Evolutionary conservation across 1,140 invertebrate genomes (phyloP).

Genomic region (Steinernema khuongi): DNA sequence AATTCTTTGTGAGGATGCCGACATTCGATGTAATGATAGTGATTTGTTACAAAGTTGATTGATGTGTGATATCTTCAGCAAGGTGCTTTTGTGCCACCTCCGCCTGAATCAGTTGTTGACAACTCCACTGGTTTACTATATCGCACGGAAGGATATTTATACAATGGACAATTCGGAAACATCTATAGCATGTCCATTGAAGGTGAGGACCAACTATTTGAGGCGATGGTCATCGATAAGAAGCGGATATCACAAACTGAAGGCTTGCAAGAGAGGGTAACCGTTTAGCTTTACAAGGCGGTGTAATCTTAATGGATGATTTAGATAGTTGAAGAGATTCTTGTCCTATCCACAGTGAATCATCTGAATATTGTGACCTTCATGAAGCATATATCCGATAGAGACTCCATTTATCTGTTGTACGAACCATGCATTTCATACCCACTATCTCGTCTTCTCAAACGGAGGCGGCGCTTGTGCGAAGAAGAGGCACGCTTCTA

Average conservation of each 20-base stretch:
- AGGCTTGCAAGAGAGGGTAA: not conserved
- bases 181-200: not conserved
- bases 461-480: not conserved
- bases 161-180: not conserved
- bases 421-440: not conserved
- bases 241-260: not conserved
- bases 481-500: not conserved
- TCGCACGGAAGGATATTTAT: not conserved
- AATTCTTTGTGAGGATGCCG: not conserved
- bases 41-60: not conserved
- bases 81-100: not conserved
- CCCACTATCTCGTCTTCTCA: not conserved
- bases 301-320: not conserved
- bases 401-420: not conserved
- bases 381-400: not conserved
- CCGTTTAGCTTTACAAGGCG: too few species aligned
- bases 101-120: not conserved
- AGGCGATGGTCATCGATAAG: not conserved
- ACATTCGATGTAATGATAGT: not conserved
- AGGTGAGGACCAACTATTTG: not conserved
- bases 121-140: not conserved
- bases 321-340: not conserved
- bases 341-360: not conserved
- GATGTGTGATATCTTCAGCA: not conserved
- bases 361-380: not conserved